These are phyloP conservation scores for Cryptops parisi DNA, from an alignment of 2,888 invertebrate genomes.

Conservation along the genomic window DNA sequence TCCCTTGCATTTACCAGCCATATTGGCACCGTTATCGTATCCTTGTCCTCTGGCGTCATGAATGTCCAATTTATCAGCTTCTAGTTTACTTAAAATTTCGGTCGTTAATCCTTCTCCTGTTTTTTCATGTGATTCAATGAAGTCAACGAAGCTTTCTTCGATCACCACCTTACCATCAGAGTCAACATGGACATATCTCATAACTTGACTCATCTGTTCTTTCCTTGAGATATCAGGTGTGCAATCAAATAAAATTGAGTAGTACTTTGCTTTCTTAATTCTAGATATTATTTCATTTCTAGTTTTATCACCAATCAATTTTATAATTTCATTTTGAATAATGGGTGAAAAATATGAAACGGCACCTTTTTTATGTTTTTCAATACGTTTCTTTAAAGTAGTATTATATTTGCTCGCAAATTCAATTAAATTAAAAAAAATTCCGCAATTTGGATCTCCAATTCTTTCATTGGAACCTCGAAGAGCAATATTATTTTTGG, in stretches of 20 bases:
- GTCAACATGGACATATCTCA: too few species aligned
- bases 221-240: conserved; percentile 25
- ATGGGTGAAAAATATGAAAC: too few species aligned
- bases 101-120: not conserved
- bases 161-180: conserved; percentile 12
- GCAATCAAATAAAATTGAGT: conserved; percentile 23
- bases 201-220: conserved; percentile 25
- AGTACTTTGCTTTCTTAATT: conserved; percentile 23
- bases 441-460: too few species aligned
- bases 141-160: not conserved
- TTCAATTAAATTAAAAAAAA: too few species aligned
- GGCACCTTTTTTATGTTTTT: too few species aligned
- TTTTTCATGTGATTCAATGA: not conserved
- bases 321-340: conserved; percentile 28
- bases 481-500: too few species aligned
- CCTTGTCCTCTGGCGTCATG: not conserved
- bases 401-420: too few species aligned
- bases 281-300: conserved; percentile 22
- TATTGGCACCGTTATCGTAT: not conserved
- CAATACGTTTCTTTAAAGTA: too few species aligned
- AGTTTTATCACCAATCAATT: conserved; percentile 24
- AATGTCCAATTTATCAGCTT: not conserved
- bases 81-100: not conserved
- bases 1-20: not conserved
- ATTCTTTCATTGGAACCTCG: too few species aligned